Evolutionary conservation across 1,140 invertebrate genomes (phyloP).

Genomic region (Scylla paramamosain): DNA sequence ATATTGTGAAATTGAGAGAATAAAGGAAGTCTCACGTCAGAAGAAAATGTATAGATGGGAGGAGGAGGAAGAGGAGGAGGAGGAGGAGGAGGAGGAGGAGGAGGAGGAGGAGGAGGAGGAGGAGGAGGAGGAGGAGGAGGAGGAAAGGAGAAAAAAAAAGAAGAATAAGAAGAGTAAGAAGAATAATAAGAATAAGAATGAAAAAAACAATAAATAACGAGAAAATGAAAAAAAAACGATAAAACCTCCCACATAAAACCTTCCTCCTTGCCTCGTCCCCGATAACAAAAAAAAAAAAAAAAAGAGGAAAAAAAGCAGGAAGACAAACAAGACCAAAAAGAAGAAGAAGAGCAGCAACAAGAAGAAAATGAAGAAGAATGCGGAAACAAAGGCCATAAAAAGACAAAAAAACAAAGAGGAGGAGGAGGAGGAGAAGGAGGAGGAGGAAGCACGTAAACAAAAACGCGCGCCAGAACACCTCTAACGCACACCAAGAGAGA

Average conservation of each 20-base stretch:
- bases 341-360: not conserved
- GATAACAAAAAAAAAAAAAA: not conserved
- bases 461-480: not conserved
- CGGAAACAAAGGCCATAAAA: not conserved
- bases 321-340: not conserved
- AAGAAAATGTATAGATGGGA: no score
- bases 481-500: not conserved
- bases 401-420: not conserved
- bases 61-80: no score
- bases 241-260: no score
- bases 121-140: not conserved
- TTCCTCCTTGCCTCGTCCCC: no score
- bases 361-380: no score
- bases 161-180: not conserved
- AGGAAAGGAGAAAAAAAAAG: not conserved
- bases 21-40: no score
- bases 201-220: no score
- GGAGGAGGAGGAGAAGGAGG: not conserved
- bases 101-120: not conserved
- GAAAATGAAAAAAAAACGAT: not conserved
- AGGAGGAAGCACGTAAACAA: no score
- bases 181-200: no score
- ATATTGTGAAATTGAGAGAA: no score
- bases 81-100: not conserved
- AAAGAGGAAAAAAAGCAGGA: not conserved